A percentile compares a stretch with the other conserved stretches of the same genome.
Evolutionary conservation across 2,113 vertebrate genomes (phyloP).

Genomic region (Tonatia bakeri): DNA sequence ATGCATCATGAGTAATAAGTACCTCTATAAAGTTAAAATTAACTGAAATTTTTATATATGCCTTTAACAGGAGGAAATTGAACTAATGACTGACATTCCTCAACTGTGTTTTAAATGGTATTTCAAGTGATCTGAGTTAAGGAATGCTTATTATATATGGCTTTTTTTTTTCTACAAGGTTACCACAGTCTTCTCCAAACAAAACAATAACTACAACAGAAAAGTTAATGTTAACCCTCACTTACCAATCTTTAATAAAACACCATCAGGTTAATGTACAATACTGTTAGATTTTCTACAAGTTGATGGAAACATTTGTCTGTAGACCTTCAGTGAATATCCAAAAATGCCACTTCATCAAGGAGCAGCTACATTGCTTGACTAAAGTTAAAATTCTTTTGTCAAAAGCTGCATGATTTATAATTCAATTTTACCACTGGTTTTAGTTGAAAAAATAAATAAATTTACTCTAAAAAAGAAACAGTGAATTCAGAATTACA

Average conservation of each 20-base stretch:
- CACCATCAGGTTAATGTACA: too few species aligned
- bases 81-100: background rate
- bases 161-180: background rate
- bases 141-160: background rate
- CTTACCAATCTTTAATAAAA: too few species aligned
- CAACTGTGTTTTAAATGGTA: background rate
- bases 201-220: background rate
- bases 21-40: background rate
- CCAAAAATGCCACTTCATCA: background rate
- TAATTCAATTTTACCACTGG: slow-evolving; percentile 30
- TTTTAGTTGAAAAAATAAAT: slow-evolving; percentile 43
- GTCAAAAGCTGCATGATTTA: background rate
- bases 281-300: background rate
- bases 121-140: background rate
- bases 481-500: slow-evolving; percentile 24
- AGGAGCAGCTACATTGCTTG: background rate
- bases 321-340: background rate
- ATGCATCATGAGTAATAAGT: background rate
- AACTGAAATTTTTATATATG: background rate
- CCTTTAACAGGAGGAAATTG: background rate
- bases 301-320: background rate
- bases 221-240: background rate
- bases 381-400: background rate
- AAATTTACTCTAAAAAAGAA: slow-evolving; percentile 16
- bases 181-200: background rate